phyloP scores from a whole-genome alignment of 2,888 invertebrate genomes.

The Xestoiulus laeticollis region DNA sequence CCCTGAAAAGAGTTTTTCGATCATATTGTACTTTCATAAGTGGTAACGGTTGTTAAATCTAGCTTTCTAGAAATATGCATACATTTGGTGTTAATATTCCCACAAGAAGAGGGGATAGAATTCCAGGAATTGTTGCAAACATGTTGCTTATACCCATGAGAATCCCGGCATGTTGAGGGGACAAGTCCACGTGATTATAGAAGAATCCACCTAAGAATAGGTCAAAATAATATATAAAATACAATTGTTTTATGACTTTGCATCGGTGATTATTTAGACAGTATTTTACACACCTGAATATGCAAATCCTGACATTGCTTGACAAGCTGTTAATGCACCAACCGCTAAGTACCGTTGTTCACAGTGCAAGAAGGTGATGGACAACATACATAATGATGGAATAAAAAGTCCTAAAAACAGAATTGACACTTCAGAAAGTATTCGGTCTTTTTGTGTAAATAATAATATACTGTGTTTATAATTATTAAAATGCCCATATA shows the following conservation, averaged over 20 bases:
- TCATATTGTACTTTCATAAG: background rate
- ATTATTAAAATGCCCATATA: no score
- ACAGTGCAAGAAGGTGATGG: constrained; percentile 63
- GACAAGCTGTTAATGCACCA: constrained; percentile 62
- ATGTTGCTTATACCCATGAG: constrained; percentile 67
- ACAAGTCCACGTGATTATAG: constrained; percentile 66
- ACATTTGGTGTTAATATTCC: constrained; percentile 63
- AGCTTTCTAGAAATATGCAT: constrained; percentile 54
- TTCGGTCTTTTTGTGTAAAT: no score
- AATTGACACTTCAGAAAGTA: constrained; percentile 11
- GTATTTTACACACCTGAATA: constrained; percentile 56
- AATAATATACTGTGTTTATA: no score
- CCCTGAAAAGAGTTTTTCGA: constrained; percentile 62
- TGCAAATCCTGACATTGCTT: constrained; percentile 63
- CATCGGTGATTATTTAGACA: no score
- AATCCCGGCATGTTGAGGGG: constrained; percentile 66
- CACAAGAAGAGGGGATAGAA: constrained; percentile 64
- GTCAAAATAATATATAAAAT: background rate
- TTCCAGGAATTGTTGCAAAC: constrained; percentile 65
- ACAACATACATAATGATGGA: constrained; percentile 60
- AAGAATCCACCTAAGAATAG: constrained; percentile 64
- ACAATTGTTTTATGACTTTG: no score
- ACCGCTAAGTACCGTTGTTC: constrained; percentile 62
- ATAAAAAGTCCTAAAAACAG: constrained; percentile 59
- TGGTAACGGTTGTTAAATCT: background rate